phyloP scores from a whole-genome alignment of 2,113 vertebrate species.

The Pseudopodoces humilis region DNA sequence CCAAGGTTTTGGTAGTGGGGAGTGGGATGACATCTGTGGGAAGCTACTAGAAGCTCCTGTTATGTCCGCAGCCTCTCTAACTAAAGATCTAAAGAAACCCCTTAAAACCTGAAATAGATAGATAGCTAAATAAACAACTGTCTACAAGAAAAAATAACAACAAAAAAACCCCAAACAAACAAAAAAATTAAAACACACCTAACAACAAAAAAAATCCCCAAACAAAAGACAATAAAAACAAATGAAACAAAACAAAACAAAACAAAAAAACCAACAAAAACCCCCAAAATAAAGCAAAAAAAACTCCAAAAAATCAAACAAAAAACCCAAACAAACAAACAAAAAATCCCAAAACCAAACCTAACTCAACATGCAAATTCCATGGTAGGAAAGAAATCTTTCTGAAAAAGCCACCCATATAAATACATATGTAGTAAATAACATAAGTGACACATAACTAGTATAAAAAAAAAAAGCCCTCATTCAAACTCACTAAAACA shows the following conservation, averaged over 20 bases:
- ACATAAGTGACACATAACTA: neutral
- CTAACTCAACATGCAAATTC: accelerated
- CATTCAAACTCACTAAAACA: neutral
- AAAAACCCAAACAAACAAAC: no score
- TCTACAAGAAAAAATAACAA: neutral
- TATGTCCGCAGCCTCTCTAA: neutral
- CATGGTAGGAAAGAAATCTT: neutral
- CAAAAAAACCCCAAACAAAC: neutral
- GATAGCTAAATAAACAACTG: neutral
- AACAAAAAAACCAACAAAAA: neutral
- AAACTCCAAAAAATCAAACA: no score
- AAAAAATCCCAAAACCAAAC: no score
- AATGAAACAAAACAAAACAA: neutral
- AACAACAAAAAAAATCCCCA: no score
- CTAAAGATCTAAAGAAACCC: neutral
- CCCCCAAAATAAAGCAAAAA: neutral
- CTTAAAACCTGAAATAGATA: neutral
- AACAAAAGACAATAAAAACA: neutral
- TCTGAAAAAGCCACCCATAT: neutral
- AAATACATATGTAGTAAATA: accelerated
- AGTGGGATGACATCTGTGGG: neutral
- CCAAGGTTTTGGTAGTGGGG: neutral
- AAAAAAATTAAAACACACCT: neutral
- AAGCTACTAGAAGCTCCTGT: neutral
- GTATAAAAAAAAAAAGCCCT: neutral